Evolutionary conservation across 2,888 invertebrate species (phyloP).

Genomic region (Silvanus unidentatus): DNA sequence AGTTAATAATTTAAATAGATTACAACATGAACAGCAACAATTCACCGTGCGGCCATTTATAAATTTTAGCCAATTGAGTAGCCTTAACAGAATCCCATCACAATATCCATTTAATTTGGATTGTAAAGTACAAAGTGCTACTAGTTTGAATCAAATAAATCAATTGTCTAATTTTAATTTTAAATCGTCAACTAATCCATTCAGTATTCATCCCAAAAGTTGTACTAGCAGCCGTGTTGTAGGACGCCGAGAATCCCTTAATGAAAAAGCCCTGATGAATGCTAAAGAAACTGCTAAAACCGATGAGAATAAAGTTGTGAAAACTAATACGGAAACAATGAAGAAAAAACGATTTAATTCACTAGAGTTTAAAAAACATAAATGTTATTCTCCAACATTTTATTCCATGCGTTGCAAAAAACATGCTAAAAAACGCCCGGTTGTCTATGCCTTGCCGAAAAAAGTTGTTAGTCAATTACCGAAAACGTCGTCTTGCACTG

Average conservation of each 20-base stretch:
- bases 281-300: slow-evolving; percentile 6
- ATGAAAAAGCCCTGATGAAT: slow-evolving; percentile 30
- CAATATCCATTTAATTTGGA: slow-evolving; percentile 8
- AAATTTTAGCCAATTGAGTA: slow-evolving; percentile 17
- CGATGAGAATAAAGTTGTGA: slow-evolving; percentile 5
- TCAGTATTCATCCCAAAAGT: slow-evolving; percentile 13
- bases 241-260: slow-evolving; percentile 35
- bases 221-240: slow-evolving; percentile 20
- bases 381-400: slow-evolving; percentile 46
- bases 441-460: slow-evolving; percentile 41
- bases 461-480: slow-evolving; percentile 28
- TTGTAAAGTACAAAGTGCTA: slow-evolving; percentile 5
- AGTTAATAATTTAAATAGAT: background rate
- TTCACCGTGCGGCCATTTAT: slow-evolving; percentile 10
- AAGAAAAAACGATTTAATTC: slow-evolving; percentile 39
- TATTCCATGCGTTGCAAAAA: slow-evolving; percentile 46
- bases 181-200: slow-evolving; percentile 18
- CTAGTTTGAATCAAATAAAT: slow-evolving; percentile 1
- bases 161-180: background rate
- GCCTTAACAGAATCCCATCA: slow-evolving; percentile 19
- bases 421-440: slow-evolving; percentile 41
- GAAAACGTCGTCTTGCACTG: slow-evolving; percentile 8
- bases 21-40: slow-evolving; percentile 1
- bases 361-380: slow-evolving; percentile 41
- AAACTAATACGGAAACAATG: slow-evolving; percentile 13